Percentiles rank a stretch among this genome's conserved stretches.
phyloP scores from a whole-genome alignment of 2,113 vertebrate genomes.

The Varanus komodoensis region DNA sequence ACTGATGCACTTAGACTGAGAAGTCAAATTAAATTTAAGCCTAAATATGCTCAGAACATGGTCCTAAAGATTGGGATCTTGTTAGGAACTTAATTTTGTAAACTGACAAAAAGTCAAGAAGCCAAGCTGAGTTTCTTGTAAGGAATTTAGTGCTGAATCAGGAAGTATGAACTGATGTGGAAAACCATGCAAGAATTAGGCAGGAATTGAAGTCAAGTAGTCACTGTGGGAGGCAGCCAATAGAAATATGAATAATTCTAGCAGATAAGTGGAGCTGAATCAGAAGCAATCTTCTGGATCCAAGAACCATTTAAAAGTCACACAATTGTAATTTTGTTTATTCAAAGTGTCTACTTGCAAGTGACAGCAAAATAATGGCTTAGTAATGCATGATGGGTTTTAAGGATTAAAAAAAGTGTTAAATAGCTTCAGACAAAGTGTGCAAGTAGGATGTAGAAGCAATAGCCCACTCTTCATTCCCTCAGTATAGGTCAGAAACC shows the following conservation, averaged over 20 bases:
- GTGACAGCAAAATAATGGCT: slow-evolving; percentile 21
- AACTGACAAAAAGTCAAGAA: background rate
- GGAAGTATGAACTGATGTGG: slow-evolving; percentile 9
- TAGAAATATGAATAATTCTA: slow-evolving; percentile 9
- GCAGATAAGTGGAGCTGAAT: background rate
- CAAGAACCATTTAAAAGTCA: background rate
- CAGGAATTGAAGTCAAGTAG: background rate
- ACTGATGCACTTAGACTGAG: background rate
- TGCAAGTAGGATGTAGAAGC: too few species aligned
- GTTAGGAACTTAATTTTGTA: slow-evolving; percentile 5
- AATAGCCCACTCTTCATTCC: too few species aligned
- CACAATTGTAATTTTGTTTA: background rate
- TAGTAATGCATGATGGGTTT: background rate
- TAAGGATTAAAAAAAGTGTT: background rate
- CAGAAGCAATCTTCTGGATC: background rate
- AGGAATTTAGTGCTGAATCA: slow-evolving; percentile 18
- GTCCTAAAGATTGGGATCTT: slow-evolving; percentile 3
- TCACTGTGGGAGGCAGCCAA: background rate
- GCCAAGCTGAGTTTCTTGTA: background rate
- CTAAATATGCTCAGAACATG: slow-evolving; percentile 15
- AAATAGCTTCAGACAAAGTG: slow-evolving; percentile 7
- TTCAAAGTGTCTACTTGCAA: background rate
- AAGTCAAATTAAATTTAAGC: slow-evolving; percentile 23
- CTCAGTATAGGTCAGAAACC: too few species aligned
- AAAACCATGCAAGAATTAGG: slow-evolving; percentile 19